Percentiles rank a stretch among this genome's conserved stretches.
phyloP scores from a whole-genome alignment of 2,113 vertebrate species.

The Neomonachus schauinslandi region DNA sequence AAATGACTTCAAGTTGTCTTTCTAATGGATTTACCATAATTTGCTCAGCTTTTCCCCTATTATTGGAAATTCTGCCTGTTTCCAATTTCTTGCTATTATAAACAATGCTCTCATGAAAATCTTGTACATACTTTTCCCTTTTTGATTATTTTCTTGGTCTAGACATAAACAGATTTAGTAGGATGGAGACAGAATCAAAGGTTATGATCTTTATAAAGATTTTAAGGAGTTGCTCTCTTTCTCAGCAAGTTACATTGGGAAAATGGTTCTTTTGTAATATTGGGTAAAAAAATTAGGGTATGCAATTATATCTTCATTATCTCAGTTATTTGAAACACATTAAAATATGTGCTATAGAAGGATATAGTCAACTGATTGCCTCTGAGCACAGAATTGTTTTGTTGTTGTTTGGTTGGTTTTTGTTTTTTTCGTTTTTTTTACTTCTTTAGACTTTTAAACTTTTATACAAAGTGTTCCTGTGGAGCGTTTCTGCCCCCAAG shows the following conservation, averaged over 20 bases:
- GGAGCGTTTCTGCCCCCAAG: neutral
- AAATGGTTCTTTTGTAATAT: neutral
- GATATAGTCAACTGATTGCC: neutral
- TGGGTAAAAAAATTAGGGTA: neutral
- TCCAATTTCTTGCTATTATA: neutral
- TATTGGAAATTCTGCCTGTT: neutral
- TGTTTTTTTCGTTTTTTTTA: neutral
- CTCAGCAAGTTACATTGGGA: neutral
- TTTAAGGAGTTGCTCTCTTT: no score
- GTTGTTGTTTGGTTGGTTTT: neutral
- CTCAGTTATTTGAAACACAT: neutral
- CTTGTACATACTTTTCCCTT: neutral
- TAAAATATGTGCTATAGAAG: neutral
- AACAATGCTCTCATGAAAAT: neutral
- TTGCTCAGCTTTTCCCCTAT: neutral
- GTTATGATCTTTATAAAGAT: neutral
- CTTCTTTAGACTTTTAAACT: neutral
- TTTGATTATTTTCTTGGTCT: constrained; percentile 35
- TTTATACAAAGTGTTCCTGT: neutral
- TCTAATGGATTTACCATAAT: neutral
- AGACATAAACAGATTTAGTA: neutral
- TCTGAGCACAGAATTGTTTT: neutral
- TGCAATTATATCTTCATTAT: neutral
- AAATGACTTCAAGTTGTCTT: neutral
- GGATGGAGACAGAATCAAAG: neutral